phyloP scores from a whole-genome alignment of 2,113 vertebrate species.

The Ondatra zibethicus region DNA sequence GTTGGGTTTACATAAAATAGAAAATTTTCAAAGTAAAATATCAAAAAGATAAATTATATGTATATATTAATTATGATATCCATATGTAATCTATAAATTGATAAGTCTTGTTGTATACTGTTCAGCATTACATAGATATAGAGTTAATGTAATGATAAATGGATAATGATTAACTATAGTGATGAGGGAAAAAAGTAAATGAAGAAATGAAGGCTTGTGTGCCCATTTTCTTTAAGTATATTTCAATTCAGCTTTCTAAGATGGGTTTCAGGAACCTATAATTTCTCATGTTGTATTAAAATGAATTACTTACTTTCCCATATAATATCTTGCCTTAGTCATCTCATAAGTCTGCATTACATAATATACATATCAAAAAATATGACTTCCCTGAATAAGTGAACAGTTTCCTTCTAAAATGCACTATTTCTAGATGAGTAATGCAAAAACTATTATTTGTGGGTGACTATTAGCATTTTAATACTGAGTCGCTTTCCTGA shows the following conservation, averaged over 20 bases:
- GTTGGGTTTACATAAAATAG: neutral
- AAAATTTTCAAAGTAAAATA: neutral
- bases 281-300: neutral
- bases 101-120: neutral
- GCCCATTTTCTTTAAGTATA: neutral
- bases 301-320: neutral
- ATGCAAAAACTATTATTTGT: neutral
- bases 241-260: neutral
- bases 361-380: neutral
- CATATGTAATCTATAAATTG: neutral
- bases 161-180: neutral
- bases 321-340: neutral
- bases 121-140: neutral
- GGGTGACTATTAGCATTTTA: neutral
- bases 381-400: neutral
- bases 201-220: neutral
- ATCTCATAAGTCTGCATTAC: neutral
- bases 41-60: neutral
- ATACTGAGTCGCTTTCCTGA: neutral
- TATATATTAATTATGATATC: neutral
- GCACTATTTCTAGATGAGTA: neutral
- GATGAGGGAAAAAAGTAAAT: neutral
- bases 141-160: neutral
- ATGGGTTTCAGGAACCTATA: neutral
- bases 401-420: neutral